A percentile compares a stretch with the other conserved stretches of the same genome.
phyloP scores from a whole-genome alignment of 1,140 invertebrate genomes.

The Pomacea maculata region DNA sequence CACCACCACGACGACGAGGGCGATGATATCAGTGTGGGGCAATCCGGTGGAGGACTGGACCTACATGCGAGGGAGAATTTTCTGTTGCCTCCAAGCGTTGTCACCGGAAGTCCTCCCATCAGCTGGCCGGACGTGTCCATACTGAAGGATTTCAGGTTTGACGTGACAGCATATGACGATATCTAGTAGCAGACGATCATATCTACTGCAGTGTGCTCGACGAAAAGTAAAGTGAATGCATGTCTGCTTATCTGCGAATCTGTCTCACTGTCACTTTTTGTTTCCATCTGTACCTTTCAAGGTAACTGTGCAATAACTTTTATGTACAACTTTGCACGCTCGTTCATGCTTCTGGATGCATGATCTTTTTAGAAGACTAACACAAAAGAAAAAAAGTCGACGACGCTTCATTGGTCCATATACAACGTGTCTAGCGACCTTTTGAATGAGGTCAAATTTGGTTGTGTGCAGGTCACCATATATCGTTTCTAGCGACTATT shows the following conservation, averaged over 20 bases:
- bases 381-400: too few relatives aligned
- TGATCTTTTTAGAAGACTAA: too few relatives aligned
- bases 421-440: not conserved
- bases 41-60: too few relatives aligned
- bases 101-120: too few relatives aligned
- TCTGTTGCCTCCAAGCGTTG: too few relatives aligned
- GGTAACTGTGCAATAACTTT: not conserved
- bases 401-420: not conserved
- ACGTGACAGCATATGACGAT: too few relatives aligned
- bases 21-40: not conserved
- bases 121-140: too few relatives aligned
- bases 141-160: too few relatives aligned
- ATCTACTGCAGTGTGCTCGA: too few relatives aligned
- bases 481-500: not conserved
- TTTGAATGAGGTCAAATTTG: too few relatives aligned
- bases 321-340: not conserved
- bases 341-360: not conserved
- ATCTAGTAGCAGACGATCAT: too few relatives aligned
- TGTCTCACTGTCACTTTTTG: not conserved
- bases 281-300: not conserved
- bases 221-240: not conserved
- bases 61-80: too few relatives aligned
- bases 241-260: not conserved
- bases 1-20: not conserved
- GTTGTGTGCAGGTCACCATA: constrained; percentile 11